A percentile compares a stretch with the other conserved stretches of the same genome.
These are phyloP conservation scores for Pipistrellus nathusii DNA, from an alignment of 2,797 vertebrate genomes.

Conservation along the genomic window DNA sequence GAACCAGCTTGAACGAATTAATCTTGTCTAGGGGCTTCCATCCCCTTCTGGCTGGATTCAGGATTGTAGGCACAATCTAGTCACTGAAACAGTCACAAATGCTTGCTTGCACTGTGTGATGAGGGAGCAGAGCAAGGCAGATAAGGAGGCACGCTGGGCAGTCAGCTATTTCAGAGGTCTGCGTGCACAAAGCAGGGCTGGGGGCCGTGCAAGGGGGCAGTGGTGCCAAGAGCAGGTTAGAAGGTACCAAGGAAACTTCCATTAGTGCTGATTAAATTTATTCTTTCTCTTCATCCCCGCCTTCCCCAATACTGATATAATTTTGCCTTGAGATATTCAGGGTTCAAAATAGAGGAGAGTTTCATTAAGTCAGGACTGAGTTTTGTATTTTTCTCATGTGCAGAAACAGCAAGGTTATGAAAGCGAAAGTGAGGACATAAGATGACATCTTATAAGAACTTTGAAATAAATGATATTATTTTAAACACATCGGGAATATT, in stretches of 20 bases:
- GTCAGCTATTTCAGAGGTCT: neutral
- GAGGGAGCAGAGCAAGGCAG: neutral
- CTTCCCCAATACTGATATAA: neutral
- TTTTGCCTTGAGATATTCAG: neutral
- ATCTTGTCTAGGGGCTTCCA: neutral
- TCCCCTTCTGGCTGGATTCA: neutral
- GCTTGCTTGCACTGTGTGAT: neutral
- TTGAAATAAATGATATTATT: slow-evolving; percentile 52
- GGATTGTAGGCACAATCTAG: neutral
- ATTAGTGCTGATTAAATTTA: neutral
- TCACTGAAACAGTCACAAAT: neutral
- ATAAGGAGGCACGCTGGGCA: neutral
- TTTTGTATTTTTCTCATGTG: slow-evolving; percentile 29
- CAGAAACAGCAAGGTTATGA: neutral
- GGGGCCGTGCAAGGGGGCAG: neutral
- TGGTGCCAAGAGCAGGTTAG: neutral
- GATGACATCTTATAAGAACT: slow-evolving; percentile 1
- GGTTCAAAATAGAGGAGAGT: neutral
- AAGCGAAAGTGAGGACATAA: neutral
- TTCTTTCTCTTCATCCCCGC: neutral
- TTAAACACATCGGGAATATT: slow-evolving; percentile 16
- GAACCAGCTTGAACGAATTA: neutral
- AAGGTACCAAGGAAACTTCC: neutral
- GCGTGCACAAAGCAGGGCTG: neutral
- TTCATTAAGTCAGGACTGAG: slow-evolving; percentile 5